phyloP scores from a whole-genome alignment of 1,140 invertebrate species.

The Ruditapes philippinarum region DNA sequence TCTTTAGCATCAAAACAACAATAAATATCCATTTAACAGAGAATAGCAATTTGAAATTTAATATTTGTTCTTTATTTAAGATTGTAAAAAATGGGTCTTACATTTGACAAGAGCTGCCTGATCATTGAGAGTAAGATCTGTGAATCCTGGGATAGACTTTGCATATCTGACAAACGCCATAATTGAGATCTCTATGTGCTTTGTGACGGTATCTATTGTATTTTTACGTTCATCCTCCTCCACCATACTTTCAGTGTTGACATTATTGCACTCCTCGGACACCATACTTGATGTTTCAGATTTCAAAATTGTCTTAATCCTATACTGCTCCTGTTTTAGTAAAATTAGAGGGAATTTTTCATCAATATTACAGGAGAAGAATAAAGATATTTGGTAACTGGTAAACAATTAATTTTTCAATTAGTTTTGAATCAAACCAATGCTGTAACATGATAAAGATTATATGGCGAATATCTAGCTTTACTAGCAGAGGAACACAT shows the following conservation, averaged over 20 bases:
- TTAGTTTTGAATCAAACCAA: no score
- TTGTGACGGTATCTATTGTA: conserved; percentile 72
- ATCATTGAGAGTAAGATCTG: conserved; percentile 78
- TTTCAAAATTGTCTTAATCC: conserved; percentile 69
- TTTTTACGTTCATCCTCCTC: conserved; percentile 79
- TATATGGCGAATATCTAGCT: no score
- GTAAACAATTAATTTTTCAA: no score
- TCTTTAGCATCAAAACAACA: no score
- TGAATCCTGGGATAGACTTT: conserved; percentile 81
- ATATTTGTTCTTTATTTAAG: no score
- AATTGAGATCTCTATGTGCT: conserved; percentile 80
- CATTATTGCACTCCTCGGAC: conserved; percentile 78
- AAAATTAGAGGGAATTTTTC: background rate
- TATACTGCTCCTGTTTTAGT: conserved; percentile 74
- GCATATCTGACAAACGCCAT: conserved; percentile 80
- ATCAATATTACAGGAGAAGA: no score
- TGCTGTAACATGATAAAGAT: no score
- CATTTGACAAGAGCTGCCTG: conserved; percentile 83
- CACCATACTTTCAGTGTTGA: conserved; percentile 81
- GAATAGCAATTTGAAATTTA: no score
- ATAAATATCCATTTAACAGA: no score
- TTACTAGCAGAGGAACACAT: no score
- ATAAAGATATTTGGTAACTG: no score
- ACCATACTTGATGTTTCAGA: conserved; percentile 77
- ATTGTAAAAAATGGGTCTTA: conserved; percentile 70